phyloP scores from a whole-genome alignment of 2,797 vertebrate genomes.

The Poeciliopsis paucimaculata region DNA sequence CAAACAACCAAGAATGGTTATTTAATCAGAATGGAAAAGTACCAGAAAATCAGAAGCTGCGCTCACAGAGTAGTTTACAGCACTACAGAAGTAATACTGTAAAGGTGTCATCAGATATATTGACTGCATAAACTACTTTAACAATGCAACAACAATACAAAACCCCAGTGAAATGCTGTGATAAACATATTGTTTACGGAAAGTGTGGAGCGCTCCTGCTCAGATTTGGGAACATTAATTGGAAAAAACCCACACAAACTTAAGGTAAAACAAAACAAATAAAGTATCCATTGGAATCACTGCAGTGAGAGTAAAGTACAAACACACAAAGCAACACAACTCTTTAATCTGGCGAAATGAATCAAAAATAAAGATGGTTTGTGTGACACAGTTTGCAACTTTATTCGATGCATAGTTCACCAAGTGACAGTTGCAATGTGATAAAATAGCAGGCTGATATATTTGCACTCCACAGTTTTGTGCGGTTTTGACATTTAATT shows the following conservation, averaged over 20 bases:
- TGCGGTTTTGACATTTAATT: neutral
- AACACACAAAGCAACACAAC: neutral
- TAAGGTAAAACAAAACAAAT: too few species aligned
- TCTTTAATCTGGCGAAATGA: neutral
- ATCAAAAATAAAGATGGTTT: neutral
- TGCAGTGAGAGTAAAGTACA: neutral
- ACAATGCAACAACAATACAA: neutral
- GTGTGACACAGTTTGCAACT: neutral
- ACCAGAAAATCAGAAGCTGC: neutral
- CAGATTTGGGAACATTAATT: neutral
- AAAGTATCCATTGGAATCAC: neutral
- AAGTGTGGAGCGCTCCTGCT: neutral
- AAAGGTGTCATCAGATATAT: neutral
- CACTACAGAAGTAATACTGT: neutral
- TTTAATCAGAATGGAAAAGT: neutral
- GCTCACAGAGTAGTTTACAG: neutral
- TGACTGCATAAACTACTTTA: neutral
- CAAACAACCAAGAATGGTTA: neutral
- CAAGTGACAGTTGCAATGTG: neutral
- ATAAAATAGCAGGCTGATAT: neutral
- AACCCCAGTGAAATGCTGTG: neutral
- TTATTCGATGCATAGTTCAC: neutral
- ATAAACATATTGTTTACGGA: neutral
- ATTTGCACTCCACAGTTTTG: neutral
- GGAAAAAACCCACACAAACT: neutral